Evolutionary conservation across 1,140 invertebrate genomes (phyloP).

Genomic region (Bombus pyrosoma): DNA sequence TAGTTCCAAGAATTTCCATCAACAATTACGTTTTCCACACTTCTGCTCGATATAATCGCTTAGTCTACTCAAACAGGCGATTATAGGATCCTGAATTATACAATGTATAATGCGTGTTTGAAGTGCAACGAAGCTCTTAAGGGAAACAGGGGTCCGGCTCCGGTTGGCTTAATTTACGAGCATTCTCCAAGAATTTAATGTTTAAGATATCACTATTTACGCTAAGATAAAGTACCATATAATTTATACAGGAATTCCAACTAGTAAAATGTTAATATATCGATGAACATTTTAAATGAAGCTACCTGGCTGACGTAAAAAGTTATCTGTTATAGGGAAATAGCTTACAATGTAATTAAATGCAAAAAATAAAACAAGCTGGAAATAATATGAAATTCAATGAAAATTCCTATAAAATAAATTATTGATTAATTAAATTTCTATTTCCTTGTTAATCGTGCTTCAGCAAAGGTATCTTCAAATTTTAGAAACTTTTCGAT

Average conservation of each 20-base stretch:
- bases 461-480: neutral
- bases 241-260: neutral
- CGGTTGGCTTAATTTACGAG: conserved; percentile 13
- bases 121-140: conserved; percentile 12
- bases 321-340: neutral
- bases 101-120: conserved; percentile 31
- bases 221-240: neutral
- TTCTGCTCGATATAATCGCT: neutral
- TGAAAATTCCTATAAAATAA: neutral
- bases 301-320: neutral
- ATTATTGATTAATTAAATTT: neutral
- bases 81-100: conserved; percentile 32
- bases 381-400: neutral
- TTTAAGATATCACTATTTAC: conserved; percentile 1
- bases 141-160: conserved; percentile 15
- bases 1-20: neutral
- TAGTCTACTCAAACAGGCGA: neutral
- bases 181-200: conserved; percentile 18
- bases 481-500: neutral
- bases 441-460: neutral
- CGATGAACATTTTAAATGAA: neutral
- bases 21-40: neutral
- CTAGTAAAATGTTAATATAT: neutral
- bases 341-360: neutral
- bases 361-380: neutral